Conservation (phyloP, 2,113 vertebrate genomes). For the Odocoileus virginianus region DNA sequence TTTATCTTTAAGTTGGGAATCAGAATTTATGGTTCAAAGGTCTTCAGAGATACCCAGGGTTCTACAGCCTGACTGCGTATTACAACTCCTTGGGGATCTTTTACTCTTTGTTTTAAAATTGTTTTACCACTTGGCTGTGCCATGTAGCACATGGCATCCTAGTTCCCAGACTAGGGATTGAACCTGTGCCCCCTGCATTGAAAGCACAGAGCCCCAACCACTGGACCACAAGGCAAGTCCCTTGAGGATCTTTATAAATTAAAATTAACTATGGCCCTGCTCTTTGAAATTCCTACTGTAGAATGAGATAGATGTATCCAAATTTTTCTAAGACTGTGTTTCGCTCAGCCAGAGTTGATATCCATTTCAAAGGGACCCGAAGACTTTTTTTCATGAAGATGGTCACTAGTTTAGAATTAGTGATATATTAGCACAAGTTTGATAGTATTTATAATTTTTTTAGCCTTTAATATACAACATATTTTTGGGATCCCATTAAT, state of each 20-base stretch:
- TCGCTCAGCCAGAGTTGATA: neutral
- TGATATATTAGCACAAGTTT: neutral
- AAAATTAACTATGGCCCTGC: neutral
- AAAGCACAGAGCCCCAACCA: neutral
- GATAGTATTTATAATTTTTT: neutral
- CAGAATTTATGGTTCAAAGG: neutral
- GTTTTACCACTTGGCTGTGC: neutral
- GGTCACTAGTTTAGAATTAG: neutral
- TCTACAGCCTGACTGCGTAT: neutral
- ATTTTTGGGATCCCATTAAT: neutral
- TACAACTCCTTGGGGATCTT: neutral
- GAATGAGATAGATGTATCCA: fast-evolving
- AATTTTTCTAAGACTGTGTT: neutral
- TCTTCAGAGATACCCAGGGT: neutral
- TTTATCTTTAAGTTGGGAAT: neutral
- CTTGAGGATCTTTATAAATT: neutral
- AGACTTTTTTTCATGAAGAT: neutral
- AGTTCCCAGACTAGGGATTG: neutral
- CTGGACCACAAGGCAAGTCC: neutral
- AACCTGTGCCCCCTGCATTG: neutral
- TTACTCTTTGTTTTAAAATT: neutral
- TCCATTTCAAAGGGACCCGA: neutral
- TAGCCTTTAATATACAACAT: neutral
- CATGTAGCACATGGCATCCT: neutral
- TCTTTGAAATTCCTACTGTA: neutral